These are phyloP conservation scores for Baccha elongata DNA, from an alignment of 2,888 invertebrate genomes.

Conservation along the genomic window DNA sequence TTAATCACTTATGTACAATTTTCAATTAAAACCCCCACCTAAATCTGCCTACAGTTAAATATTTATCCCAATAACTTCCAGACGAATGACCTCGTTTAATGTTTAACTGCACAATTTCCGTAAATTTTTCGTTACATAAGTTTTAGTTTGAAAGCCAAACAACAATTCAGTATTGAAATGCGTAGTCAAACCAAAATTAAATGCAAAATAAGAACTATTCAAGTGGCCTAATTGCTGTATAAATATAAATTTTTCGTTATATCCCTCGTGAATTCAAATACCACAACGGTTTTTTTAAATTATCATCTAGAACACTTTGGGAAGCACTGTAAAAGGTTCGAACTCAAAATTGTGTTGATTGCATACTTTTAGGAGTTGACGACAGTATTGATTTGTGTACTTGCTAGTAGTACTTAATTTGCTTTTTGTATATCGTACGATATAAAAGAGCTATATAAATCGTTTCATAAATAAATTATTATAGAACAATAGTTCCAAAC, in stretches of 20 bases:
- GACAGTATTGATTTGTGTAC: not conserved
- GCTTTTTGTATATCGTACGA: not conserved
- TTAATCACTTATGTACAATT: constrained; percentile 13
- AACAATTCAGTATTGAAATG: not conserved
- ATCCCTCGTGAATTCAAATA: not conserved
- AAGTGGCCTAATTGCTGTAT: no score
- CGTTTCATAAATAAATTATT: not conserved
- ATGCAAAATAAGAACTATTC: not conserved
- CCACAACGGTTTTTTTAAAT: not conserved
- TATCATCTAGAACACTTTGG: not conserved
- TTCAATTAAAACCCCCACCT: not conserved
- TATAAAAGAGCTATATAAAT: not conserved
- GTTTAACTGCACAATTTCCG: not conserved
- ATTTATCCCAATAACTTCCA: not conserved
- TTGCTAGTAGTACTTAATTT: not conserved
- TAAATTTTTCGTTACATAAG: not conserved
- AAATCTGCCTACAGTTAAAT: constrained; percentile 15
- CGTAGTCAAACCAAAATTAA: not conserved
- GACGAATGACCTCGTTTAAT: not conserved
- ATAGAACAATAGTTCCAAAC: not conserved
- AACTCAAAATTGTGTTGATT: not conserved
- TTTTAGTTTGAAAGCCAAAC: not conserved
- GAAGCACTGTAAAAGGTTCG: not conserved
- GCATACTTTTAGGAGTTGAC: constrained; percentile 9
- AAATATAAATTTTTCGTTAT: no score